Evolutionary conservation across 2,888 invertebrate species (phyloP).

Genomic region (Lacanobia oleracea): DNA sequence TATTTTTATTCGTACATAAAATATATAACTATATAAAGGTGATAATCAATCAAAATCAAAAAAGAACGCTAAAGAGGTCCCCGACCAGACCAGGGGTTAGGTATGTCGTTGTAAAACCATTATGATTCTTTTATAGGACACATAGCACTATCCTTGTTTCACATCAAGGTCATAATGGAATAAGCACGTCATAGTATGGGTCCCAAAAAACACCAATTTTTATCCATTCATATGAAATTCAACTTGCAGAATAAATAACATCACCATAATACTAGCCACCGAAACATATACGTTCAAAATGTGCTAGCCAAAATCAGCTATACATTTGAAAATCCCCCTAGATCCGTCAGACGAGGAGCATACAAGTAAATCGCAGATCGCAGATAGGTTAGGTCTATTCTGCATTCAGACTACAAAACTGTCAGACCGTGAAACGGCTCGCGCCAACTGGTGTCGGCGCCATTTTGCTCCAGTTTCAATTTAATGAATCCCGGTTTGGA

Average conservation of each 20-base stretch:
- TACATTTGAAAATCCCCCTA: conserved; percentile 37
- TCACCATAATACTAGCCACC: not conserved
- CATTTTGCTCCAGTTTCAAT: conserved; percentile 83
- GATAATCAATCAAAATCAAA: no score
- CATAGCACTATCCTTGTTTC: no score
- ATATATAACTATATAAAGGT: not conserved
- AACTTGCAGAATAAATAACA: not conserved
- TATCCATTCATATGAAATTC: no score
- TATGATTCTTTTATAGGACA: no score
- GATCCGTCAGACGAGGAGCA: conserved; percentile 36
- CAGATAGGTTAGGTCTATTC: conserved; percentile 81
- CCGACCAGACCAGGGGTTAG: no score
- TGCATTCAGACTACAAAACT: conserved; percentile 80
- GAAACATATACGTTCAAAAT: not conserved
- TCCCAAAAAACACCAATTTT: no score
- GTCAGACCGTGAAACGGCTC: conserved; percentile 84
- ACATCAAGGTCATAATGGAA: no score
- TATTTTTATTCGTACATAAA: not conserved
- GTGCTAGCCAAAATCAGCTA: not conserved
- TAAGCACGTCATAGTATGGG: no score
- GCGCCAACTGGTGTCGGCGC: conserved; percentile 77
- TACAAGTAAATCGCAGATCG: conserved; percentile 66
- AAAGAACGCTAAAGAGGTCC: no score
- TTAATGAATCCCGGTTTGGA: conserved; percentile 82
- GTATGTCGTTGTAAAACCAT: no score